These are phyloP conservation scores for Portunus trituberculatus DNA, from an alignment of 1,140 invertebrate species.

Conservation along the genomic window DNA sequence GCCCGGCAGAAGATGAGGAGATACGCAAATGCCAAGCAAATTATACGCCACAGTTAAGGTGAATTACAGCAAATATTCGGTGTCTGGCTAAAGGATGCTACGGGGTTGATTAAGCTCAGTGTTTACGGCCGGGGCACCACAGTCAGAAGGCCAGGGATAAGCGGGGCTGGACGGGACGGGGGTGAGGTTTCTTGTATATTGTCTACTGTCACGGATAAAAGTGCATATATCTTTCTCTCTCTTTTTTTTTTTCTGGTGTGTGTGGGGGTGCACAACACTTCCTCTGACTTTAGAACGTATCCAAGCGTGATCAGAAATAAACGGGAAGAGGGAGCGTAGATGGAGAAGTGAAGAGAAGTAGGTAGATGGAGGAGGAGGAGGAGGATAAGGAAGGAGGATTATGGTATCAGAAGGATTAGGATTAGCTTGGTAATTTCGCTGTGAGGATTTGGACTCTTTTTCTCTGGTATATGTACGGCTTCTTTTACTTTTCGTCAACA, in stretches of 20 bases:
- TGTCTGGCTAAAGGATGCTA: background rate
- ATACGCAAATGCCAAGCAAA: background rate
- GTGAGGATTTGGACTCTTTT: background rate
- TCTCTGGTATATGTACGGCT: background rate
- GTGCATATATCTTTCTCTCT: too few species aligned
- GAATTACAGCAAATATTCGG: background rate
- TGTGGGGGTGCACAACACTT: background rate
- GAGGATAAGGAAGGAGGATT: background rate
- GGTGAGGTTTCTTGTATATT: too few species aligned
- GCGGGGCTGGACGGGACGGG: background rate
- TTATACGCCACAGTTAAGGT: background rate
- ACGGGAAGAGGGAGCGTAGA: background rate
- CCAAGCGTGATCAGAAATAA: background rate
- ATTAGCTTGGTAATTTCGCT: constrained; percentile 21
- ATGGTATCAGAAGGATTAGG: background rate
- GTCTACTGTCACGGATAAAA: too few species aligned
- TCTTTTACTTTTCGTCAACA: background rate
- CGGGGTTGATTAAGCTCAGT: background rate
- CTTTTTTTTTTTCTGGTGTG: too few species aligned
- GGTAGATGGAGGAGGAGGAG: constrained; percentile 36
- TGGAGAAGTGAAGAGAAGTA: background rate
- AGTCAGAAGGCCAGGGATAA: too few species aligned
- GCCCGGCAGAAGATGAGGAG: background rate
- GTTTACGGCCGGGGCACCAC: background rate
- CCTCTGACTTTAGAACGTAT: background rate